Evolutionary conservation across 2,888 invertebrate genomes (phyloP).

Genomic region (Morpho achilles): DNA sequence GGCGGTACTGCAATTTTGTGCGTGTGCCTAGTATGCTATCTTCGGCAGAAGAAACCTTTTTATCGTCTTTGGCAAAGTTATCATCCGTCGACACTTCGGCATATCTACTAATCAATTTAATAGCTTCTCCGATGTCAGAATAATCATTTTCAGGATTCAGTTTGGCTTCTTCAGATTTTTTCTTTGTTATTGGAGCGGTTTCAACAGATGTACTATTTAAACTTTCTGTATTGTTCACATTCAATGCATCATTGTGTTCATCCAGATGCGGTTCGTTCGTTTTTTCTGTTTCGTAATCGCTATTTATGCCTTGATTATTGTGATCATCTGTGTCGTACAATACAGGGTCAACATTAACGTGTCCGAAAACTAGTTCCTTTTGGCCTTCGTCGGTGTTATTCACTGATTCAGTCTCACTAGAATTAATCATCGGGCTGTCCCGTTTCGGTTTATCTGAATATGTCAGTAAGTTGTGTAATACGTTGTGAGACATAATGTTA

Average conservation of each 20-base stretch:
- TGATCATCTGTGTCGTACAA: slow-evolving; percentile 46
- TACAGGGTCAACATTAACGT: slow-evolving; percentile 65
- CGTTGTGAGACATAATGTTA: slow-evolving; percentile 50
- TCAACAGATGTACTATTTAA: slow-evolving; percentile 26
- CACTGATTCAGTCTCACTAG: slow-evolving; percentile 40
- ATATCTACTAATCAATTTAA: slow-evolving; percentile 70
- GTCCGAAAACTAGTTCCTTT: slow-evolving; percentile 67
- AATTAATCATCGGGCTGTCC: slow-evolving; percentile 54
- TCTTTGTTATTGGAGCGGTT: slow-evolving; percentile 41
- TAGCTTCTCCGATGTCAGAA: slow-evolving; percentile 71
- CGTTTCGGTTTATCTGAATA: slow-evolving; percentile 68
- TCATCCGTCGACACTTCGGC: slow-evolving; percentile 74
- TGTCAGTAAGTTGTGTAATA: slow-evolving; percentile 49
- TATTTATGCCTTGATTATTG: slow-evolving; percentile 33
- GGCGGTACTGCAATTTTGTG: slow-evolving; percentile 66
- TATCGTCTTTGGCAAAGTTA: slow-evolving; percentile 63
- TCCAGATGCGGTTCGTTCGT: slow-evolving; percentile 19
- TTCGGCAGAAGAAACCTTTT: slow-evolving; percentile 49
- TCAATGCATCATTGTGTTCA: slow-evolving; percentile 11
- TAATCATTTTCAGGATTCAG: slow-evolving; percentile 71
- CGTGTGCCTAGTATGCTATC: slow-evolving; percentile 66
- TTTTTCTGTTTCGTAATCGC: slow-evolving; percentile 26
- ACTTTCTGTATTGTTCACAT: slow-evolving; percentile 21
- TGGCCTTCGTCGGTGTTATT: slow-evolving; percentile 57
- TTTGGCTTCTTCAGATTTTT: slow-evolving; percentile 54